These are phyloP conservation scores for Serilophus lunatus DNA, from an alignment of 2,113 vertebrate genomes.

Conservation along the genomic window DNA sequence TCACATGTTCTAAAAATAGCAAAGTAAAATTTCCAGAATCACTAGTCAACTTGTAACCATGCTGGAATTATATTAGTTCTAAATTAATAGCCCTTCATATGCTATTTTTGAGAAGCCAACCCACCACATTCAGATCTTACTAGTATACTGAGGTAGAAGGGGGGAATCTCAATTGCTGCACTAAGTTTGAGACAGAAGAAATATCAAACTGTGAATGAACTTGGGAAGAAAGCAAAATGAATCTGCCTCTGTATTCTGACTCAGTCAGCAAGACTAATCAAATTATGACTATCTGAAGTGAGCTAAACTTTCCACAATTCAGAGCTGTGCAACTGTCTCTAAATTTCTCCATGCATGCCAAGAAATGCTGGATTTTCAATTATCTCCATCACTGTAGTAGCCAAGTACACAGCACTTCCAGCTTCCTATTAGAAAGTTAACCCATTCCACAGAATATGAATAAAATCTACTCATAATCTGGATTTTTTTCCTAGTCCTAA, in stretches of 20 bases:
- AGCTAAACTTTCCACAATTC: slow-evolving; percentile 12
- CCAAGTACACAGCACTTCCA: not conserved
- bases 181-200: not conserved
- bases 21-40: not conserved
- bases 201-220: slow-evolving; percentile 34
- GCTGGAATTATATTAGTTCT: not conserved
- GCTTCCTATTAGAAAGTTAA: not conserved
- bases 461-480: not conserved
- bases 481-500: not conserved
- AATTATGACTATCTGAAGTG: slow-evolving; percentile 22
- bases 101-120: not conserved
- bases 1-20: not conserved
- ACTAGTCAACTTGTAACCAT: not conserved
- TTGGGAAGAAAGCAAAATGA: not conserved
- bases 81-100: not conserved
- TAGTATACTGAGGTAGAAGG: not conserved
- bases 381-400: not conserved
- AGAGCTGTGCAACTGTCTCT: not conserved
- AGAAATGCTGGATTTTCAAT: slow-evolving; percentile 8
- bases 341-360: not conserved
- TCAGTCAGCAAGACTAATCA: slow-evolving; percentile 43
- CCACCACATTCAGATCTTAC: not conserved
- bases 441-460: not conserved
- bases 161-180: not conserved
- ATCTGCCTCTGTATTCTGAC: not conserved